Evolutionary conservation across 2,888 invertebrate species (phyloP), one percentile per base, ranked within the genome.

Genomic region (Drosophila diplacantha): DNA sequence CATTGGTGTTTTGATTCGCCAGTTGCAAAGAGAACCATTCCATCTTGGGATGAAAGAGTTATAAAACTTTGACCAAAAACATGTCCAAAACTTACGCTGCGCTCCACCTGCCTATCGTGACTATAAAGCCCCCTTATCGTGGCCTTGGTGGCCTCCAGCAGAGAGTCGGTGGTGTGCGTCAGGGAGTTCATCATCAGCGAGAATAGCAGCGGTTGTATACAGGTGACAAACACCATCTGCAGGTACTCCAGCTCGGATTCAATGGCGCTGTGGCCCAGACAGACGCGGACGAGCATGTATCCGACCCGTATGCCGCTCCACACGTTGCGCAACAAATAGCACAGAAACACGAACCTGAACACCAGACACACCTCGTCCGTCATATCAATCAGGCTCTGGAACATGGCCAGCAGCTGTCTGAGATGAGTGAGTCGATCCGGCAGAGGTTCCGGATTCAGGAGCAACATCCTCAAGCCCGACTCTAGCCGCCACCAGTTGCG

Each of bases 1-100:
- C 11, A 3, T 37, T 43, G 1, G 54, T 56, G 11, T 69, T 39
- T 22, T 63, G 57, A 39, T 54, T 41, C 1, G 44, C 22, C 24
- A 72, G 12, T 16, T 72, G 74, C 2, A 73, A 6, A 2, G 52
- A 59, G 3, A 75, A 54, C 53, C 58, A 74, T 9, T 74, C 58
- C 18, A 24, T 61, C 66, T 74, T 31, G 22, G 7, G n/a, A 16
- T 4, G 4, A 26, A 2, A 18, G 12, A 7, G 16, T 1, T 20
- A 3, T 6, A 7, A 2, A 4, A n/a, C 18, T 8, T 34, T 7
- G 0, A 18, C 2, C 16, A 2, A 8, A 9, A 5, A 3, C 7
- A 0, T 7, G 1, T n/a, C 3, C 0, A 3, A n/a, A 26, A 62
- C 72, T 37, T 5, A 68, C 71, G 4, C 22, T 47, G 11, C 49